Base-by-base conservation (phyloP, 2,113 vertebrate species). In the Cyanoramphus novaezelandiae region DNA sequence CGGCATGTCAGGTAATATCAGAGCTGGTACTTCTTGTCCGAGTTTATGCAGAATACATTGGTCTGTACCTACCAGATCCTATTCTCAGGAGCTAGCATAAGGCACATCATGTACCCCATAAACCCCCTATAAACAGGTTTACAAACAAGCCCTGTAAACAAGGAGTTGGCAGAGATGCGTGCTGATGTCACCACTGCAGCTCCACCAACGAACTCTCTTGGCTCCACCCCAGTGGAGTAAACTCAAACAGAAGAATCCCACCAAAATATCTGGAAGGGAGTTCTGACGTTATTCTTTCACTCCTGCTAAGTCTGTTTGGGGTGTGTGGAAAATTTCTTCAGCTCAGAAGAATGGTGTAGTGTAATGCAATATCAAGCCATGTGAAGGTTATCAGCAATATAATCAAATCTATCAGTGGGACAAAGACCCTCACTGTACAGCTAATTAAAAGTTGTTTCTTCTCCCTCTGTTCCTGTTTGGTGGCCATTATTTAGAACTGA, bases 361-460 rank as follows among this genome's bases (percentile, higher is more conserved):
- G 88, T 90, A 97, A 94, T 86, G 84, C 5, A 31, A 72, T 95
- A 96, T 96, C 60, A 94, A 93, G 86, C 50, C 35, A 78, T 83
- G 78, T 71, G 95, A 96, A 97, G 95, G 96, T 97, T 97, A 97
- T 97, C 91, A 82, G 85, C 13, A 31, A 93, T 96, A 98, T 77
- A 89, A 98, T 98, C 97, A 88, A 96, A 96, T 97, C 91, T 95
- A 79, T 96, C 96, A 94, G 68, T 88, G 93, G 87, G 90, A 98
- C 97, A 98, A 97, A 98, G 97, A 88, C 62, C 77, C 85, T 95
- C 91, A 97, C 96, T 98, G 97, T 98, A 96, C 85, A 86, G 88
- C 93, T 97, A 96, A 98, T 97, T 98, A 98, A 98, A 98, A 97
- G 89, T 93, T 68, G 82, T 96, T 98, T 97, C 94, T 97, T 86